Conservation (phyloP, 2,797 vertebrate species). For the Tolypeutes matacus region DNA sequence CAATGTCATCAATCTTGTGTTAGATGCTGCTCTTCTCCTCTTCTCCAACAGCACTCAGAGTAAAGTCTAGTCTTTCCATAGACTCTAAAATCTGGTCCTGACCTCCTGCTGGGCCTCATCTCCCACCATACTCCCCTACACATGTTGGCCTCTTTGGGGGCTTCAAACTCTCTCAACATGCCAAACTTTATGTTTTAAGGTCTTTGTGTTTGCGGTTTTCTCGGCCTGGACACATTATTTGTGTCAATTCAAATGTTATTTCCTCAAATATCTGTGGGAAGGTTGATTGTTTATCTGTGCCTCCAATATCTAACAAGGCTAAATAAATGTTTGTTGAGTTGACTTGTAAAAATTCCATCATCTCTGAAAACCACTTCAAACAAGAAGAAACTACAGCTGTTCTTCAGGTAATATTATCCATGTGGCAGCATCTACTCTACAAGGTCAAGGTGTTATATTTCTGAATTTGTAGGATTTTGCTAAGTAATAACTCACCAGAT, state of each 20-base stretch:
- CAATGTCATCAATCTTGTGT: neutral
- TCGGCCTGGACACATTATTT: neutral
- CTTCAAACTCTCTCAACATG: neutral
- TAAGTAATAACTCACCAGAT: neutral
- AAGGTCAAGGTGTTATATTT: neutral
- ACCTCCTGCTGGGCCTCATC: neutral
- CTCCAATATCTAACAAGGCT: neutral
- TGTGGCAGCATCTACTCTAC: neutral
- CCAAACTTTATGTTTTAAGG: neutral
- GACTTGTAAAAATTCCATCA: neutral
- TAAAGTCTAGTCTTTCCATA: neutral
- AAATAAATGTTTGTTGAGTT: constrained; percentile 42
- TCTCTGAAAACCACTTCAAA: constrained; percentile 19
- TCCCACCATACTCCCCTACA: neutral
- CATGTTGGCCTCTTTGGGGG: neutral
- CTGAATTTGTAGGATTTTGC: constrained; percentile 7
- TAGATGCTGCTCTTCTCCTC: neutral
- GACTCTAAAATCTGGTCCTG: neutral
- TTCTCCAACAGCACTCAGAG: neutral
- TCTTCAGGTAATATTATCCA: neutral
- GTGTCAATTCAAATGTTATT: neutral
- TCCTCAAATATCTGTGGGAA: constrained; percentile 42
- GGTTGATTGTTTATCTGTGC: neutral
- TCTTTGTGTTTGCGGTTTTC: constrained; percentile 37
- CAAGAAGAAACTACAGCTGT: neutral